Percentiles rank a stretch among this genome's conserved stretches.
These are phyloP conservation scores for Eledona agricola DNA, from an alignment of 2,888 invertebrate species.

Conservation along the genomic window DNA sequence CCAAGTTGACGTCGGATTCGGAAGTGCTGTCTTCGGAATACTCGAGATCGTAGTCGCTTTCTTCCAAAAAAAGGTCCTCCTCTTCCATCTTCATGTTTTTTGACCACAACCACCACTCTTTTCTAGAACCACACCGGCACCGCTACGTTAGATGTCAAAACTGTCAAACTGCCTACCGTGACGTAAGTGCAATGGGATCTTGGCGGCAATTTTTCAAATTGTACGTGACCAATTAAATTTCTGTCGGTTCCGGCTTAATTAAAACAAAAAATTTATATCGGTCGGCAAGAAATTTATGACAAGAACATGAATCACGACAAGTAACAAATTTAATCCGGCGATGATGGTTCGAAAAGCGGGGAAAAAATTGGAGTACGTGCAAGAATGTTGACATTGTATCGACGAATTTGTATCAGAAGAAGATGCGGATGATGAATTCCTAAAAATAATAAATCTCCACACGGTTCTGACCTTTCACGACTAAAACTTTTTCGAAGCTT, in stretches of 20 bases:
- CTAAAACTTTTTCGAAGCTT: conserved; percentile 12
- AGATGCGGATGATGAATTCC: conserved; percentile 9
- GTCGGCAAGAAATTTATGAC: background rate
- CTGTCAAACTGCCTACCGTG: background rate
- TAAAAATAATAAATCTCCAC: conserved; percentile 17
- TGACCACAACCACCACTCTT: background rate
- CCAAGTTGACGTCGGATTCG: conserved; percentile 98
- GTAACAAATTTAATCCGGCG: conserved; percentile 1
- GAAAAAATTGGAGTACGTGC: background rate
- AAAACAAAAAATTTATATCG: conserved; percentile 1
- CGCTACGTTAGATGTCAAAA: no score
- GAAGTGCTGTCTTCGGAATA: conserved; percentile 99
- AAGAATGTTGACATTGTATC: conserved; percentile 2
- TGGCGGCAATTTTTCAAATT: background rate
- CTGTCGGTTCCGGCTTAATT: conserved; percentile 1
- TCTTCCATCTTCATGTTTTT: conserved; percentile 3
- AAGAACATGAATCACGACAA: conserved; percentile 6
- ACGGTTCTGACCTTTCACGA: conserved; percentile 37
- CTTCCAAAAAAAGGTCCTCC: conserved; percentile 9
- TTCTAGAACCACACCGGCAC: background rate
- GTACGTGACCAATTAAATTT: background rate
- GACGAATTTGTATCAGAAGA: conserved; percentile 3
- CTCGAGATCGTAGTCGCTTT: conserved; percentile 89
- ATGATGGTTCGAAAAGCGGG: background rate
- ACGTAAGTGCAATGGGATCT: background rate